Conservation (phyloP, 2,888 invertebrate species). For the Apamea epomidion region DNA sequence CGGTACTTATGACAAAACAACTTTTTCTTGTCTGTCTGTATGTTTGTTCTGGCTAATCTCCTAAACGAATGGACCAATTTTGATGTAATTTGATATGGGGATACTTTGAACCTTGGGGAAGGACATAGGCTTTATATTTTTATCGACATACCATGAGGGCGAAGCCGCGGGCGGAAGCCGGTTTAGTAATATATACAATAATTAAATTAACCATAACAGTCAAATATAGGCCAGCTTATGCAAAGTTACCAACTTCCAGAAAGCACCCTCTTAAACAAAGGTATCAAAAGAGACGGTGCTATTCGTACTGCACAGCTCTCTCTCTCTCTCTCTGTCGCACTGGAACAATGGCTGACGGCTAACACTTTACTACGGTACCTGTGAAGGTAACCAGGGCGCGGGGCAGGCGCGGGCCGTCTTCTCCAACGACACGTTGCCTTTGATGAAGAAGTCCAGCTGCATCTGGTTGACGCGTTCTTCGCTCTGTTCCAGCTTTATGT, state of each 20-base stretch:
- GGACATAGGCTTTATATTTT: no score
- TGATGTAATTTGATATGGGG: background rate
- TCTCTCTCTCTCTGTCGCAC: background rate
- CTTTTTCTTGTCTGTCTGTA: background rate
- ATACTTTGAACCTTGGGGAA: background rate
- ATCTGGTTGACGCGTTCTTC: constrained; percentile 91
- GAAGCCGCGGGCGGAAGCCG: background rate
- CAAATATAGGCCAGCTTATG: background rate
- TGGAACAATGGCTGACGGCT: background rate
- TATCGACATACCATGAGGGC: background rate
- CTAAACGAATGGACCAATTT: background rate
- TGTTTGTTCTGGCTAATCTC: no score
- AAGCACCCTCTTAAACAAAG: background rate
- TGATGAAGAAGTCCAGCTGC: constrained; percentile 97
- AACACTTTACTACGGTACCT: constrained; percentile 70
- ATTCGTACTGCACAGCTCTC: background rate
- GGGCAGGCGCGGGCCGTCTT: constrained; percentile 93
- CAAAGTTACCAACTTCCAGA: background rate
- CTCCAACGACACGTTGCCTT: constrained; percentile 95
- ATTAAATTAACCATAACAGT: background rate
- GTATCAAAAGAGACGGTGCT: background rate
- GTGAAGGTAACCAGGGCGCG: constrained; percentile 93
- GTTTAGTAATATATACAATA: background rate
- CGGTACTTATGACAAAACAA: no score
- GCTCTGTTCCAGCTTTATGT: constrained; percentile 95